Base-by-base conservation (phyloP, 1,140 invertebrate species). In the Neotoxoptera formosana region DNA sequence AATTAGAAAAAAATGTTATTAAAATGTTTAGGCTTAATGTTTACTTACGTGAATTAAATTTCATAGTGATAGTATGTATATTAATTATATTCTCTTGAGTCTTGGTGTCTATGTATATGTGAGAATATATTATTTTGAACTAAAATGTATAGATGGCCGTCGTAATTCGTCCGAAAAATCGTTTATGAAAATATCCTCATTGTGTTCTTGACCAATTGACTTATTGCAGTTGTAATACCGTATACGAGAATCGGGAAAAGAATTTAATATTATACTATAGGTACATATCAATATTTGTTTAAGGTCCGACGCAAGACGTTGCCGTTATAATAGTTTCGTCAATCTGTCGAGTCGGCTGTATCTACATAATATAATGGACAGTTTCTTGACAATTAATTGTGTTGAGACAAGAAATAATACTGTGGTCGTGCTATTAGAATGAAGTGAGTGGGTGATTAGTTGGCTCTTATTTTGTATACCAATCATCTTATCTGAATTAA, bases 361-460 rank as follows among this genome's bases (percentile, higher is more conserved):
- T 76, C 60, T 76, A 76, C 11, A 76, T 34, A 76, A 76, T 76
- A 76, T 76, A 34, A 76, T 76, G 30, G 30, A 3, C 14, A 17
- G 60, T 76, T 76, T 67, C 60, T 67, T 76, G 30, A 76, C 60
- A 76, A 76, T 76, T 76, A 76, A 76, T 76, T 76, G 60, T 76
- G n/a, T 76, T n/a, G 30, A 76, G 60, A 67, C 60, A 67, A 30
- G 60, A 67, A 67, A 67, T 67, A 67, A 67, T 67, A 76, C 60
- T 76, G n/a, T 76, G 60, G 60, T 76, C 17, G 60, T n/a, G 0
- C n/a, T n/a, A 7, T 76, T 76, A 14, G n/a, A n/a, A 7, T 14
- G 0, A 11, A 76, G 60, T 17, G 60, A 76, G n/a, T 76, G 17
- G 17, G 60, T 17, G 60, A 76, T 76, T 76, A 67, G 17, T 76